phyloP scores from a whole-genome alignment of 2,888 invertebrate species.

The Drosophila koepferae region DNA sequence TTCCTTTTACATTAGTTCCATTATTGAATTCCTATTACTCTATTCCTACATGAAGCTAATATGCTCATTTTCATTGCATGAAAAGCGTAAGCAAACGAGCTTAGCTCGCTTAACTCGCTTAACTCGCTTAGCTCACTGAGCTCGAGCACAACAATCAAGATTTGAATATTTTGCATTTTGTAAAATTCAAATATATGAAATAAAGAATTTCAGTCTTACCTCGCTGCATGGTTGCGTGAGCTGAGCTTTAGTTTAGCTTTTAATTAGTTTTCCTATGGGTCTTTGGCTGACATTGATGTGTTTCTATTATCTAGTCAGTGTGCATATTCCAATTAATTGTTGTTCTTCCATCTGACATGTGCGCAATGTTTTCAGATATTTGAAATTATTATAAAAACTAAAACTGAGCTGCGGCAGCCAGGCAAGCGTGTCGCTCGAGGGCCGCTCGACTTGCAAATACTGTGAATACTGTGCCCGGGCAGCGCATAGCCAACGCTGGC shows the following conservation, averaged over 20 bases:
- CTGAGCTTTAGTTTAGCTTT: constrained; percentile 42
- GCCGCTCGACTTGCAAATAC: constrained; percentile 45
- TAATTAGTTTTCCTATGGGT: constrained; percentile 55
- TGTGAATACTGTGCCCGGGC: constrained; percentile 44
- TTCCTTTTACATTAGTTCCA: too few relatives aligned
- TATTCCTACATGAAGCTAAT: background rate
- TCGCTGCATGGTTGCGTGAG: constrained; percentile 57
- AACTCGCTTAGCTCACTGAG: background rate
- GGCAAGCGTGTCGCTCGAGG: constrained; percentile 41
- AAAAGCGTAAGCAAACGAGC: constrained; percentile 20
- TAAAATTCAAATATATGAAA: background rate
- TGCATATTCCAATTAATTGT: constrained; percentile 54
- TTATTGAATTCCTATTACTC: too few relatives aligned
- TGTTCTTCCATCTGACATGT: constrained; percentile 29
- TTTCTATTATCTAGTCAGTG: constrained; percentile 27
- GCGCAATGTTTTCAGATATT: background rate
- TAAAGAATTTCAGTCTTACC: constrained; percentile 53
- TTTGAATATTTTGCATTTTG: background rate
- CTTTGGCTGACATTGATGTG: constrained; percentile 45
- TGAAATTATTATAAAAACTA: background rate
- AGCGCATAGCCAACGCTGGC: background rate
- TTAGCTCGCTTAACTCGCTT: constrained; percentile 3
- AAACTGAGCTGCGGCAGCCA: background rate
- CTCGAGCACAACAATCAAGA: constrained; percentile 7
- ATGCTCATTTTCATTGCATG: background rate